A percentile compares a stretch with the other conserved stretches of the same genome.
Evolutionary conservation across 2,888 invertebrate species (phyloP).

Genomic region (Sphaeridia pumilis): DNA sequence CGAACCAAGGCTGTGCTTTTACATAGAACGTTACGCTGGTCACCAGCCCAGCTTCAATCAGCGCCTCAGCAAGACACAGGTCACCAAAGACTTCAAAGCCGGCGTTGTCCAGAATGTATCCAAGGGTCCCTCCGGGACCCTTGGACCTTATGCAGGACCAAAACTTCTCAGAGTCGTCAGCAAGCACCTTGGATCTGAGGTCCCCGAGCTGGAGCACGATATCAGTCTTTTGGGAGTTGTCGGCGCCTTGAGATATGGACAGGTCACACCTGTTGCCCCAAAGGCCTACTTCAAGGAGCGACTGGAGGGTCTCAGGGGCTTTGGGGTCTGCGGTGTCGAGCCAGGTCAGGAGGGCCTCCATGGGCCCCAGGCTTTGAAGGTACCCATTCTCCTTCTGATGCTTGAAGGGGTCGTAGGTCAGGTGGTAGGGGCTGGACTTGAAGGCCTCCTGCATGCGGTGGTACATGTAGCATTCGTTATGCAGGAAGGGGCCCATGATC

Average conservation of each 20-base stretch:
- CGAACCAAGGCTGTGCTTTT: slow-evolving; percentile 88
- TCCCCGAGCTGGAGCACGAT: slow-evolving; percentile 47
- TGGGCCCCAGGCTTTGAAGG: slow-evolving; percentile 42
- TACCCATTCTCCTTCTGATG: slow-evolving; percentile 60
- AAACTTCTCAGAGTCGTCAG: slow-evolving; percentile 49
- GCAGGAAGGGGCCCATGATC: slow-evolving; percentile 74
- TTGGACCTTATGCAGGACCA: too few species aligned
- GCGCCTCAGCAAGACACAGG: slow-evolving; percentile 69
- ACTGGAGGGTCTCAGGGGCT: slow-evolving; percentile 17
- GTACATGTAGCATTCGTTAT: slow-evolving; percentile 87
- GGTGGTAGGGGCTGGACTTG: slow-evolving; percentile 24
- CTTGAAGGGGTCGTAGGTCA: slow-evolving; percentile 62
- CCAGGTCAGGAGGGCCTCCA: slow-evolving; percentile 46
- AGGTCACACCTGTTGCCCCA: slow-evolving; percentile 96
- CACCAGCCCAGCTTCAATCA: slow-evolving; percentile 51
- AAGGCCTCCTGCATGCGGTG: slow-evolving; percentile 29
- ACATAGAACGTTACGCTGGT: slow-evolving; percentile 65
- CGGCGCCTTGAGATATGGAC: slow-evolving; percentile 62
- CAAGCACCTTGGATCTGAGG: slow-evolving; percentile 50
- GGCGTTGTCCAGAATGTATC: slow-evolving; percentile 80
- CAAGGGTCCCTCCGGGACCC: too few species aligned
- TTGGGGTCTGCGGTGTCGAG: slow-evolving; percentile 36
- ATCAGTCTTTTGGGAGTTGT: slow-evolving; percentile 47
- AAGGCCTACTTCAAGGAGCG: slow-evolving; percentile 51
- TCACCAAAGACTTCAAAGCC: slow-evolving; percentile 89